A percentile compares a stretch with the other conserved stretches of the same genome.
Evolutionary conservation across 2,888 invertebrate species (phyloP).

Genomic region (Scaptomyza flava): DNA sequence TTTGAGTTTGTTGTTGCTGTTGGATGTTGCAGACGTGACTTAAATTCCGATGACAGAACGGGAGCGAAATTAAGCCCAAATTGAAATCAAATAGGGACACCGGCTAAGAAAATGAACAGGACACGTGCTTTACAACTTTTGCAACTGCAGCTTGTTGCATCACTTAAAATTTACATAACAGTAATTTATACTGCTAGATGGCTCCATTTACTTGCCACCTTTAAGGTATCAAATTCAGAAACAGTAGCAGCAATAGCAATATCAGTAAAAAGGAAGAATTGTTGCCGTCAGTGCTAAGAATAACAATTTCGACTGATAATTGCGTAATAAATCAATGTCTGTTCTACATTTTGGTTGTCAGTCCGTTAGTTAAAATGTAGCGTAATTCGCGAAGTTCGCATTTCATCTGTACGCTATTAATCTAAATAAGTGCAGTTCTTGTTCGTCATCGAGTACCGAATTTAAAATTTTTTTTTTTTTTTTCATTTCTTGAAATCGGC

Average conservation of each 20-base stretch:
- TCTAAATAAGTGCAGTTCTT: conserved; percentile 53
- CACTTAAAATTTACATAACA: conserved; percentile 22
- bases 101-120: conserved; percentile 8
- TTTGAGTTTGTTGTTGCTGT: conserved; percentile 29
- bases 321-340: conserved; percentile 74
- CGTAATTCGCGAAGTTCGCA: conserved; percentile 32
- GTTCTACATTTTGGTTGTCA: conserved; percentile 61
- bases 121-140: conserved; percentile 21
- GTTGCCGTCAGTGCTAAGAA: conserved; percentile 24
- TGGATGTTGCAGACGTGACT: conserved; percentile 67
- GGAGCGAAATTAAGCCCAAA: conserved; percentile 46
- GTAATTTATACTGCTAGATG: conserved; percentile 11
- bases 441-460: conserved; percentile 21
- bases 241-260: conserved; percentile 10
- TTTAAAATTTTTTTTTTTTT: background rate
- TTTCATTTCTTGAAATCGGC: background rate
- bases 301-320: conserved; percentile 58
- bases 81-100: conserved; percentile 46
- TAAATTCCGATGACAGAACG: conserved; percentile 63
- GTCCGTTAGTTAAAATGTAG: conserved; percentile 29
- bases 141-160: conserved; percentile 45
- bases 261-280: conserved; percentile 22
- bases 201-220: conserved; percentile 27
- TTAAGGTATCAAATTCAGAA: background rate
- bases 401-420: conserved; percentile 35